Evolutionary conservation across 2,888 invertebrate species (phyloP), one percentile per base, ranked within the genome.

Genomic region (Formica aserva): DNA sequence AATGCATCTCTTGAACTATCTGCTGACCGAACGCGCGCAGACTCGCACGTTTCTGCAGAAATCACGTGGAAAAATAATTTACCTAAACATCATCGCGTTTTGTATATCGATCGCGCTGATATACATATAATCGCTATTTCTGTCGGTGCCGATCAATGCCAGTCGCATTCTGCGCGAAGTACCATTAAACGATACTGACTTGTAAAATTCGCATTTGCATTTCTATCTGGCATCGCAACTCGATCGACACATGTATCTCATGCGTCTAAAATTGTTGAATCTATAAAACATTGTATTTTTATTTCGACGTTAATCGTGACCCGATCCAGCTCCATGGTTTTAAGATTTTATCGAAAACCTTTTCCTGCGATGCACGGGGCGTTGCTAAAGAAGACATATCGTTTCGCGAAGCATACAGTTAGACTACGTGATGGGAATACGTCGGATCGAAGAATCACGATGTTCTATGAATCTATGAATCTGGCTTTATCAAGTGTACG

Each of bases 11-110:
- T 66, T 67, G 78, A 83, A 80, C 15, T 74, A 52, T 18, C 63
- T 55, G 52, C 13, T 38, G 76, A 60, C 60, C 26, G 55, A 57
- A 26, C 57, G 81, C 63, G 82, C 76, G 66, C 82, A 60, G 41
- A 52, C 63, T 72, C 38, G 76, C 77, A 55, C 67, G 29, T 57
- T 72, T 85, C 65, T 83, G 84, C 63, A 87, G 89, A 67, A 87
- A 85, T 83, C 74, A 71, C 83, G 87, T 90, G 90, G 86, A 90
- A 90, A 90, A 90, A 90, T 90, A 90, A 83, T 90, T 85, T 35
- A 74, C 75, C 84, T 86, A 86, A 86, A 88, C 85, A 84, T 89
- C 75, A 63, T 82, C 78, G 55, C 67, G 41, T 45, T 13, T 45
- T 45, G 41, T 13, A 41, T 41, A 41, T 41, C 41, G 41, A 41